These are phyloP conservation scores for Neogale vison DNA, from an alignment of 2,113 vertebrate genomes.

Conservation along the genomic window DNA sequence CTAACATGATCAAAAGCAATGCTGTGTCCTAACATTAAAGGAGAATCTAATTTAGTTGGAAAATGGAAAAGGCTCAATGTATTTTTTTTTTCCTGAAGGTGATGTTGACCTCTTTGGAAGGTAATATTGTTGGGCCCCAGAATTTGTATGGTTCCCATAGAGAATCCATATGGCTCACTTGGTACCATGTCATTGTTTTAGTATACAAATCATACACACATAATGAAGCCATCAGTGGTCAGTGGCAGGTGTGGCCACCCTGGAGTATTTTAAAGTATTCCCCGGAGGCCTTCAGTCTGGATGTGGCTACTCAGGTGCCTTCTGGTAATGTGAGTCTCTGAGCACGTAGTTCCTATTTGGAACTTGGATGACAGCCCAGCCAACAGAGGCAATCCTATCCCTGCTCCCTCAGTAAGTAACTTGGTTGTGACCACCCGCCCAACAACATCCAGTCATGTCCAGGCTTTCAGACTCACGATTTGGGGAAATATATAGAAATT, in stretches of 20 bases:
- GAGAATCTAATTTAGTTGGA: not conserved
- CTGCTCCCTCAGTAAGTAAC: not conserved
- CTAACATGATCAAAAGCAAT: not conserved
- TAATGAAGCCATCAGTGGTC: not conserved
- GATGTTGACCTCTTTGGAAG: not conserved
- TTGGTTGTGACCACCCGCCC: not conserved
- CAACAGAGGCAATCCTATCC: not conserved
- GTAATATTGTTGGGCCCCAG: not conserved
- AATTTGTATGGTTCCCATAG: not conserved
- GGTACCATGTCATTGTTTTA: not conserved
- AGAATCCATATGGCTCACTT: not conserved
- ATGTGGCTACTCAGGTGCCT: rapidly evolving
- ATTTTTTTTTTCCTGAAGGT: not conserved
- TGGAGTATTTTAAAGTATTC: not conserved
- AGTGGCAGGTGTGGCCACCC: rapidly evolving
- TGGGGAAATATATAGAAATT: not conserved
- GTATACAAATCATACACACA: not conserved
- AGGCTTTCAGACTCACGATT: not conserved
- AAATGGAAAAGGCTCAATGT: not conserved
- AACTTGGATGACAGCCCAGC: rapidly evolving
- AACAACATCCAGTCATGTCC: not conserved
- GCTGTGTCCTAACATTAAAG: not conserved
- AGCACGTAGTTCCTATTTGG: not conserved
- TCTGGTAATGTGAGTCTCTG: not conserved
- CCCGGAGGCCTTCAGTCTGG: rapidly evolving